A percentile compares a stretch with the other conserved stretches of the same genome.
Evolutionary conservation across 2,113 vertebrate genomes (phyloP).

Genomic region (Rhinoptilus africanus): DNA sequence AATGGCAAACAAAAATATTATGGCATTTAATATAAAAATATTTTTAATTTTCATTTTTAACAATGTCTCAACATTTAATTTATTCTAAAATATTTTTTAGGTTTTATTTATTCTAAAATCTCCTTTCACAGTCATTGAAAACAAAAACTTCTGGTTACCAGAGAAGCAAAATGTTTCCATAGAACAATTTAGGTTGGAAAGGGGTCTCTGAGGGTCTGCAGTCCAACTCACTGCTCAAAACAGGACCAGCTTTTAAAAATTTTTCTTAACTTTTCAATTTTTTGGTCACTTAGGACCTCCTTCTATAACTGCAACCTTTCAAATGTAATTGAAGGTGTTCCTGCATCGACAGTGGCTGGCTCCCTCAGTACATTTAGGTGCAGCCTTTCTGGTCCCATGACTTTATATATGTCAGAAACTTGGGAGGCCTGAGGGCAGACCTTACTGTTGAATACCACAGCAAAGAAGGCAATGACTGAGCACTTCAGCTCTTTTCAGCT

Average conservation of each 20-base stretch:
- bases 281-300: not conserved
- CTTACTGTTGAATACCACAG: not conserved
- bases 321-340: not conserved
- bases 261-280: not conserved
- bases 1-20: constrained; percentile 8
- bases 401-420: not conserved
- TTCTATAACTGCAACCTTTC: not conserved
- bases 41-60: constrained; percentile 11
- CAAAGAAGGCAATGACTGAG: not conserved
- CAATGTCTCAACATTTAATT: not conserved
- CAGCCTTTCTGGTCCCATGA: not conserved
- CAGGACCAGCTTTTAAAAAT: not conserved
- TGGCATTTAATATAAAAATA: not conserved
- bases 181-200: not conserved
- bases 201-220: not conserved
- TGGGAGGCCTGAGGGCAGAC: not conserved
- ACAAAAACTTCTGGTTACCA: not conserved
- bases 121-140: not conserved
- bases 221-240: not conserved
- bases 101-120: not conserved
- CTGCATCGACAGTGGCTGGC: accelerated
- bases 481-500: not conserved
- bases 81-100: not conserved
- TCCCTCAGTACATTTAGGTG: not conserved
- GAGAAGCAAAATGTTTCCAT: not conserved